Evolutionary conservation across 2,888 invertebrate genomes (phyloP).

Genomic region (Prenolepis imparis): DNA sequence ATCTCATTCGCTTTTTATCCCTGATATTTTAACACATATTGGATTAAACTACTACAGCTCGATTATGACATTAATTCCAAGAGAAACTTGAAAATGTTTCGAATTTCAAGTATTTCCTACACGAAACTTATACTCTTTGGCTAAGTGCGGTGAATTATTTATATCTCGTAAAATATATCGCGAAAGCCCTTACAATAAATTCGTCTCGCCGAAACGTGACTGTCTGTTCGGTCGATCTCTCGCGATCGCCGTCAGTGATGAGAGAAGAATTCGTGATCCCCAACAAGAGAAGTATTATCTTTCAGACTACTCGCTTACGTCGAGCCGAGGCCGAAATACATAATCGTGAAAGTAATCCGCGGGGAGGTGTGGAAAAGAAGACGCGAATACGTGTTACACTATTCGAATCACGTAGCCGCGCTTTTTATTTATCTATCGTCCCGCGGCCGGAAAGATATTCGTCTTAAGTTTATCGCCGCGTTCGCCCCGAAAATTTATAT

Average conservation of each 20-base stretch:
- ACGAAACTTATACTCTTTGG: not conserved
- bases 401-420: conserved; percentile 69
- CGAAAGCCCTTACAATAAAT: conserved; percentile 35
- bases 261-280: conserved; percentile 28
- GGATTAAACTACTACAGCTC: not conserved
- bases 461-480: conserved; percentile 64
- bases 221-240: conserved; percentile 19
- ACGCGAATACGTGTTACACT: conserved; percentile 60
- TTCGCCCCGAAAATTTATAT: conserved; percentile 65
- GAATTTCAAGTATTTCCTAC: not conserved
- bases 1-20: not conserved
- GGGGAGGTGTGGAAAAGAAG: conserved; percentile 35
- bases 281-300: conserved; percentile 47
- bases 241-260: conserved; percentile 37
- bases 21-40: not conserved
- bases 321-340: conserved; percentile 45
- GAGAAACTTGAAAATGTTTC: not conserved
- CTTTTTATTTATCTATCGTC: conserved; percentile 72
- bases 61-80: not conserved
- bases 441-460: conserved; percentile 57
- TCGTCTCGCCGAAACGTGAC: conserved; percentile 26
- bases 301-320: conserved; percentile 8
- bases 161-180: not conserved
- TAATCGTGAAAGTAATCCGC: conserved; percentile 54
- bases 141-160: conserved; percentile 23